Percentiles rank a stretch among this genome's conserved stretches.
Evolutionary conservation across 2,888 invertebrate genomes (phyloP).

Genomic region (Drosophila leonis): DNA sequence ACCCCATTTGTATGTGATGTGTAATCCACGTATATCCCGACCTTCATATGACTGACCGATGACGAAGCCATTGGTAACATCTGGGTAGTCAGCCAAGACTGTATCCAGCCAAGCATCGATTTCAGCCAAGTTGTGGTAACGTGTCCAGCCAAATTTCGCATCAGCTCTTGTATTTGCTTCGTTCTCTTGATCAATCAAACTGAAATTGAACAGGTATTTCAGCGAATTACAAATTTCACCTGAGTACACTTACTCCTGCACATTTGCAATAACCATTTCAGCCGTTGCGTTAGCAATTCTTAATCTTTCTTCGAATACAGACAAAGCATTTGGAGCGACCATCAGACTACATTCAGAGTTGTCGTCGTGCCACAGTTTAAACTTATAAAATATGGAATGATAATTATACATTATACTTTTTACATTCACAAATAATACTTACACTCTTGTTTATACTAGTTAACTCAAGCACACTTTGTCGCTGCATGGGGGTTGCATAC

Average conservation of each 20-base stretch:
- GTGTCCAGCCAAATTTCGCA: slow-evolving; percentile 86
- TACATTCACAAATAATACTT: neutral
- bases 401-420: too few species aligned
- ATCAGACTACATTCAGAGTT: slow-evolving; percentile 85
- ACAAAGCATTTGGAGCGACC: slow-evolving; percentile 87
- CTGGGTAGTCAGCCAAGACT: slow-evolving; percentile 85
- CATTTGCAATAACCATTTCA: slow-evolving; percentile 86
- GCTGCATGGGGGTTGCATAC: slow-evolving; percentile 12
- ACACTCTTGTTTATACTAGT: slow-evolving; percentile 38
- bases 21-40: slow-evolving; percentile 87
- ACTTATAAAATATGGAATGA: slow-evolving; percentile 28
- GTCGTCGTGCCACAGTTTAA: slow-evolving; percentile 60
- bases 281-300: slow-evolving; percentile 72
- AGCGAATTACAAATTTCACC: neutral
- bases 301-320: slow-evolving; percentile 67
- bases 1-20: slow-evolving; percentile 81
- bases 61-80: slow-evolving; percentile 85
- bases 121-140: slow-evolving; percentile 87
- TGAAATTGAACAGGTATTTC: slow-evolving; percentile 48
- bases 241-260: slow-evolving; percentile 85
- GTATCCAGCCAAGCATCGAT: slow-evolving; percentile 87
- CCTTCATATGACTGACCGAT: slow-evolving; percentile 88
- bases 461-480: slow-evolving; percentile 21
- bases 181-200: slow-evolving; percentile 85
- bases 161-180: slow-evolving; percentile 53